A percentile compares a stretch with the other conserved stretches of the same genome.
These are phyloP conservation scores for Pontoporia blainvillei DNA, from an alignment of 2,113 vertebrate species.

Conservation along the genomic window DNA sequence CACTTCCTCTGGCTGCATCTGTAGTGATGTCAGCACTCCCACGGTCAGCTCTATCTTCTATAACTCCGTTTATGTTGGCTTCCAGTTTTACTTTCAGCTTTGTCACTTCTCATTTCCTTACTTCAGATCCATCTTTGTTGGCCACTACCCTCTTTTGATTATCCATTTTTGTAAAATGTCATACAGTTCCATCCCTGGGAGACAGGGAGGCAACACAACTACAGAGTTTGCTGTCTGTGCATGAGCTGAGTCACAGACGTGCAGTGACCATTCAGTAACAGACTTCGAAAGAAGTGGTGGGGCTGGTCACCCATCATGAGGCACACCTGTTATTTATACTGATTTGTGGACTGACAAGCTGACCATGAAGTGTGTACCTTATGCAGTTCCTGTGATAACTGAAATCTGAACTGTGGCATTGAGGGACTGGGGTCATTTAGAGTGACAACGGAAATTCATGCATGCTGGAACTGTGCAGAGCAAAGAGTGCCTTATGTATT, in stretches of 20 bases:
- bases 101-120: background rate
- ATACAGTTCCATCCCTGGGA: background rate
- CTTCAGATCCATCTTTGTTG: background rate
- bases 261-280: background rate
- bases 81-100: background rate
- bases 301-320: background rate
- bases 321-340: background rate
- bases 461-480: background rate
- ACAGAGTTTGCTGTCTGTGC: background rate
- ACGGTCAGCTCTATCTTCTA: background rate
- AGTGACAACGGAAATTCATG: background rate
- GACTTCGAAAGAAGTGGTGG: background rate
- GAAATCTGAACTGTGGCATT: background rate
- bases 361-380: background rate
- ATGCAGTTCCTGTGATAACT: background rate
- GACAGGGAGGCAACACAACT: background rate
- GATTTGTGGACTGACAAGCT: background rate
- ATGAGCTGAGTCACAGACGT: fast-evolving
- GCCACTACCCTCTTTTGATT: background rate
- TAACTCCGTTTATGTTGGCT: background rate
- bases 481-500: background rate
- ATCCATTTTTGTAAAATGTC: background rate
- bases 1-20: background rate
- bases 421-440: background rate
- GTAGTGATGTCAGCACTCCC: fast-evolving